Evolutionary conservation across 2,797 vertebrate species (phyloP).

Genomic region (Brachyalestes nurse): DNA sequence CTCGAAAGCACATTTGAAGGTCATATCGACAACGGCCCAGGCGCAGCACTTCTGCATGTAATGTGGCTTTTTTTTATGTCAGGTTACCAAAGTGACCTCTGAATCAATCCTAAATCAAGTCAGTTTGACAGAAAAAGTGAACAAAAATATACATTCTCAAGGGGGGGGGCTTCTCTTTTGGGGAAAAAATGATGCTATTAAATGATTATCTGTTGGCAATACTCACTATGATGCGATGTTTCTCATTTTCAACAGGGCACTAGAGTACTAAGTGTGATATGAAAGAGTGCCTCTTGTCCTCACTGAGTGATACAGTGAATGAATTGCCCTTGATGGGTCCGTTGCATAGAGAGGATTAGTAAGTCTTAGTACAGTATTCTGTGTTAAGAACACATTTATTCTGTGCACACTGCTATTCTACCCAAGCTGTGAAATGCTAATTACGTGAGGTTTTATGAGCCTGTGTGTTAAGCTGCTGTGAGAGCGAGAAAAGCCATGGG

Average conservation of each 20-base stretch:
- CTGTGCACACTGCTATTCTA: neutral
- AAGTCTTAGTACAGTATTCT: too few relatives aligned
- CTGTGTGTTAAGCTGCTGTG: constrained; percentile 1
- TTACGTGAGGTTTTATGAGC: constrained; percentile 3
- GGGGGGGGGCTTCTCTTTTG: neutral
- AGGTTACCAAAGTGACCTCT: neutral
- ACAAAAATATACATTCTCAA: too few relatives aligned
- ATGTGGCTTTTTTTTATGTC: neutral
- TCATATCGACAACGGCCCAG: constrained; percentile 43
- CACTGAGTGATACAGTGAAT: neutral
- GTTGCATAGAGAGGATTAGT: too few relatives aligned
- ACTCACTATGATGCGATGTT: neutral
- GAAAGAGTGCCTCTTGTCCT: neutral
- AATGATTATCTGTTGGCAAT: constrained; percentile 3
- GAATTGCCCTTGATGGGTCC: neutral
- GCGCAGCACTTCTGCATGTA: neutral
- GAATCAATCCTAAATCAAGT: neutral
- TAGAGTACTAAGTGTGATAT: neutral
- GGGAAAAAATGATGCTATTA: constrained; percentile 27
- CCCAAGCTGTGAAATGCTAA: neutral
- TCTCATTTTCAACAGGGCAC: neutral
- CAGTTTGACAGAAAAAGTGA: neutral
- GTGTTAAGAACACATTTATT: neutral
- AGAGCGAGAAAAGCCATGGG: constrained; percentile 3
- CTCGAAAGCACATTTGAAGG: constrained; percentile 52